Evolutionary conservation across 2,797 vertebrate species (phyloP), one percentile per base, ranked within the genome.

Genomic region (Onychomys arenicola): DNA sequence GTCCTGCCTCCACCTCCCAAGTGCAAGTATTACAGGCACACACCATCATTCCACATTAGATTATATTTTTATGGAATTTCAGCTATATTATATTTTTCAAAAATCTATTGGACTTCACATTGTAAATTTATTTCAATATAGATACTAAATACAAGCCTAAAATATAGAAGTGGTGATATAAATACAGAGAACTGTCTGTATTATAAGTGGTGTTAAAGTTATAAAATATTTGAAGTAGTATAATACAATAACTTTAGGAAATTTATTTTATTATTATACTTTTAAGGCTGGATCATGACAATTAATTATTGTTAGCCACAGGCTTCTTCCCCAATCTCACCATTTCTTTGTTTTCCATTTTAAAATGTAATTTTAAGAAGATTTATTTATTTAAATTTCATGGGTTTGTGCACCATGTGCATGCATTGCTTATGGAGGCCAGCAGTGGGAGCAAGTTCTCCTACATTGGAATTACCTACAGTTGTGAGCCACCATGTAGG

Each of bases 91-190:
- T 73, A 43, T 81, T 91, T 92, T 93, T 90, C 10, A 69, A 96
- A 96, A 69, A 16, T 81, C 40, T 46, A 55, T 88, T 94, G 77
- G 59, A 94, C 5, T 93, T 97, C 94, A 34, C 55, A 43, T 92
- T 96, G 77, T 59, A 86, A 90, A 89, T 46, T 87, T 92, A 40
- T 65, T 61, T 87, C 67, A 78, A 34, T 37, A 88, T 17, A 96
- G 23, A 37, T 83, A 89, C 46, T 85, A 81, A 93, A 27, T 37
- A 5, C 46, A 90, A 43, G n/a, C 77, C 81, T 43, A 59, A 87
- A 96, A 49, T 85, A 46, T 27, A 11, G 5, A 40, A 77, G 14
- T 77, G 14, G 85, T 69, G 77, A 73, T 81, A 32, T n/a, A 55
- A 73, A 73, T 71, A 27, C 1, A 12, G 37, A 91, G 9, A 43